phyloP scores from a whole-genome alignment of 2,888 invertebrate genomes.

The Chymomyza fuscimana region DNA sequence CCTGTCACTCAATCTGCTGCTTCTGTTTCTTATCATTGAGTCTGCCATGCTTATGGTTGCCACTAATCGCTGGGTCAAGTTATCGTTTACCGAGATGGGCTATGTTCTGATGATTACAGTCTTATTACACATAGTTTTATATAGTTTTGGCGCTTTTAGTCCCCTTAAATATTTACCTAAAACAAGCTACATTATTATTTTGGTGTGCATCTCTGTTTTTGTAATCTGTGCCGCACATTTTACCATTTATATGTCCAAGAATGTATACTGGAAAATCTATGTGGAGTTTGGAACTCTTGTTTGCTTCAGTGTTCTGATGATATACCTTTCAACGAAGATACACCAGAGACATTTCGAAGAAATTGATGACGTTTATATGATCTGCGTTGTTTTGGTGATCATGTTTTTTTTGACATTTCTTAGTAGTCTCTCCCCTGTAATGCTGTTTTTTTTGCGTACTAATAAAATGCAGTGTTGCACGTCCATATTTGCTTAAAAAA shows the following conservation, averaged over 20 bases:
- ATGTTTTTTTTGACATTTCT: neutral
- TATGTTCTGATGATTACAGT: neutral
- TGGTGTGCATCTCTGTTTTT: constrained; percentile 18
- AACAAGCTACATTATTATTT: constrained; percentile 11
- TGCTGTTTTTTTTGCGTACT: neutral
- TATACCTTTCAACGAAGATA: neutral
- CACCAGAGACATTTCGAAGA: neutral
- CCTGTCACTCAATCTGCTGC: constrained; percentile 43
- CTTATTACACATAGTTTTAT: constrained; percentile 2
- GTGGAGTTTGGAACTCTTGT: constrained; percentile 12
- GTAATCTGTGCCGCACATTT: constrained; percentile 4
- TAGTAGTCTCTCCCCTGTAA: neutral
- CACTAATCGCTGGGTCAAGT: constrained; percentile 21
- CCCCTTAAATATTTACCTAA: constrained; percentile 36
- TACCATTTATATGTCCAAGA: neutral
- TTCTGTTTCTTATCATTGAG: constrained; percentile 33
- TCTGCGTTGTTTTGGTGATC: neutral
- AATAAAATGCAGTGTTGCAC: neutral
- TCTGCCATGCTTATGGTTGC: constrained; percentile 17
- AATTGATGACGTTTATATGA: neutral
- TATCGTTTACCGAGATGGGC: neutral
- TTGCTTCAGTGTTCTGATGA: constrained; percentile 1
- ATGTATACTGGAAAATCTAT: neutral
- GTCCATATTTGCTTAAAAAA: neutral
- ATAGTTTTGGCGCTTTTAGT: constrained; percentile 23